Conservation (phyloP, 2,113 vertebrate genomes). For the Heliornis fulica region DNA sequence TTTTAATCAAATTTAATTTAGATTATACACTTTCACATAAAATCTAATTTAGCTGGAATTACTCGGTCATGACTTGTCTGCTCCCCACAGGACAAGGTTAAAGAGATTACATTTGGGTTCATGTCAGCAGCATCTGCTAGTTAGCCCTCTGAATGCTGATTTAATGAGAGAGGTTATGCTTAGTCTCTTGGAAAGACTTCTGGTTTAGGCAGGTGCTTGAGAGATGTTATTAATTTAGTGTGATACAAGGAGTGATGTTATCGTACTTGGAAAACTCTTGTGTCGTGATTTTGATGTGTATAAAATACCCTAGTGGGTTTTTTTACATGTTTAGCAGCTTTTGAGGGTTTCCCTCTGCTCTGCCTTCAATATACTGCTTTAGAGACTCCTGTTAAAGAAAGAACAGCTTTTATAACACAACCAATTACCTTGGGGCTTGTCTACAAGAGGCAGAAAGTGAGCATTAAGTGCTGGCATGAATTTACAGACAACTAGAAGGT, state of each 20-base stretch:
- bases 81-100: constrained; percentile 85
- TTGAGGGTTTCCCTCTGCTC: neutral
- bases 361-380: neutral
- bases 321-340: neutral
- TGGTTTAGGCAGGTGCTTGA: constrained; percentile 75
- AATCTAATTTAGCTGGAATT: constrained; percentile 83
- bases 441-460: neutral
- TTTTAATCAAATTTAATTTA: constrained; percentile 77
- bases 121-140: constrained; percentile 85
- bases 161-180: constrained; percentile 88
- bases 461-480: neutral
- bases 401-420: neutral
- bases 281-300: neutral
- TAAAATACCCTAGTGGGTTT: neutral
- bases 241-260: constrained; percentile 10
- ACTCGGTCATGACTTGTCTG: constrained; percentile 83
- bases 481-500: neutral
- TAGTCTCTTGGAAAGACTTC: constrained; percentile 78
- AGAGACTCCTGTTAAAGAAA: neutral
- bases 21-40: constrained; percentile 78
- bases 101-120: constrained; percentile 90
- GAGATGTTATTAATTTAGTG: constrained; percentile 69
- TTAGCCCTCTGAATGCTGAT: constrained; percentile 77
- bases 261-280: neutral
- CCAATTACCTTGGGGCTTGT: neutral